Conservation (phyloP, 1,140 invertebrate genomes). For the Ostrea edulis region DNA sequence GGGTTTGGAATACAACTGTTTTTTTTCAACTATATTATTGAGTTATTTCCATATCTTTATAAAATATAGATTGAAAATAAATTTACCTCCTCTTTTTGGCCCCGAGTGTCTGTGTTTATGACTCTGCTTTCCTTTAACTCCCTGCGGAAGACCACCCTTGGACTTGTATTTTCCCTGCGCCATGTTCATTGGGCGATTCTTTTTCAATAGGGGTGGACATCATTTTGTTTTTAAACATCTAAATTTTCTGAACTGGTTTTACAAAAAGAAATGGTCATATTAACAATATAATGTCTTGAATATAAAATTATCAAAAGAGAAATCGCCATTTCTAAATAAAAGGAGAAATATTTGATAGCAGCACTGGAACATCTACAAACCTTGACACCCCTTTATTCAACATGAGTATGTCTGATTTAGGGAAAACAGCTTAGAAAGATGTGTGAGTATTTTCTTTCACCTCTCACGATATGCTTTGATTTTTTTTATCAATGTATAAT, state of each 20-base stretch:
- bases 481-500: too few species aligned
- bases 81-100: constrained; percentile 41
- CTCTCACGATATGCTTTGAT: too few species aligned
- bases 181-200: constrained; percentile 32
- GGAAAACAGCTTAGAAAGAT: not conserved
- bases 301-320: too few species aligned
- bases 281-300: too few species aligned
- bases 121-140: constrained; percentile 25
- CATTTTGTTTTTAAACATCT: not conserved
- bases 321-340: too few species aligned
- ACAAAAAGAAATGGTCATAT: too few species aligned
- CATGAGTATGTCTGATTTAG: not conserved
- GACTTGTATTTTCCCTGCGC: constrained; percentile 45
- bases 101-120: constrained; percentile 29
- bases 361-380: not conserved
- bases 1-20: not conserved
- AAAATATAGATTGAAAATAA: too few species aligned
- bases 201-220: not conserved
- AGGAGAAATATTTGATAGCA: too few species aligned
- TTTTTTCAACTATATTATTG: not conserved
- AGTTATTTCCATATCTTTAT: not conserved
- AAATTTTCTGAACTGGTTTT: too few species aligned
- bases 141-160: constrained; percentile 24
- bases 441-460: too few species aligned
- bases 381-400: not conserved